phyloP scores from a whole-genome alignment of 2,113 vertebrate genomes.

The Spermophilus dauricus region DNA sequence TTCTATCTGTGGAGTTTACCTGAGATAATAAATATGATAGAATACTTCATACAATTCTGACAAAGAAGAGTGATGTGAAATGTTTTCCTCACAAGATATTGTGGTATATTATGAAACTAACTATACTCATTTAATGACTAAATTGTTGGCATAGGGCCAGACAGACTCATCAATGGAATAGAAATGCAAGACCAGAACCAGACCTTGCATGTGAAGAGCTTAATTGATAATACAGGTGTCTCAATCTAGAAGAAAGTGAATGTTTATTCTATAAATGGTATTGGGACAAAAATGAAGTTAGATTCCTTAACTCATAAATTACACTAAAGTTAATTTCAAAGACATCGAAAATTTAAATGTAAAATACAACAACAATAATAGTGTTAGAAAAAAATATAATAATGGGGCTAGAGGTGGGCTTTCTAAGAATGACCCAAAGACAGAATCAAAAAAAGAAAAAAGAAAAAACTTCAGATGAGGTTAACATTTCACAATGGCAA shows the following conservation, averaged over 20 bases:
- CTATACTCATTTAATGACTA: background rate
- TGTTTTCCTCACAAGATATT: background rate
- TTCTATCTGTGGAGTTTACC: background rate
- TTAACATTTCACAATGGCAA: background rate
- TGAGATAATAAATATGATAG: background rate
- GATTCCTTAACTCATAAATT: background rate
- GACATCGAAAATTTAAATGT: background rate
- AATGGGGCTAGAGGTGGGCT: background rate
- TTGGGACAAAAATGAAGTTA: background rate
- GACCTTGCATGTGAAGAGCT: background rate
- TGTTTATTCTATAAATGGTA: background rate
- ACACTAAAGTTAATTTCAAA: background rate
- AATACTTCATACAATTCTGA: background rate
- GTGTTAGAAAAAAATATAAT: background rate
- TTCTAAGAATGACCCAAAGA: background rate
- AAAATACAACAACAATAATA: background rate
- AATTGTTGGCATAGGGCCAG: background rate
- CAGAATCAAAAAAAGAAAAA: background rate
- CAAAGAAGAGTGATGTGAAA: background rate
- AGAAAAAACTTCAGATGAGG: background rate
- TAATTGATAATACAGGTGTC: background rate
- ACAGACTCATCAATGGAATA: background rate
- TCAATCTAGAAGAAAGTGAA: background rate
- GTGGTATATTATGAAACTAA: background rate
- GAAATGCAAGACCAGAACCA: constrained; percentile 12